These are phyloP conservation scores for Myotis lucifugus DNA, from an alignment of 2,113 vertebrate genomes.

Conservation along the genomic window DNA sequence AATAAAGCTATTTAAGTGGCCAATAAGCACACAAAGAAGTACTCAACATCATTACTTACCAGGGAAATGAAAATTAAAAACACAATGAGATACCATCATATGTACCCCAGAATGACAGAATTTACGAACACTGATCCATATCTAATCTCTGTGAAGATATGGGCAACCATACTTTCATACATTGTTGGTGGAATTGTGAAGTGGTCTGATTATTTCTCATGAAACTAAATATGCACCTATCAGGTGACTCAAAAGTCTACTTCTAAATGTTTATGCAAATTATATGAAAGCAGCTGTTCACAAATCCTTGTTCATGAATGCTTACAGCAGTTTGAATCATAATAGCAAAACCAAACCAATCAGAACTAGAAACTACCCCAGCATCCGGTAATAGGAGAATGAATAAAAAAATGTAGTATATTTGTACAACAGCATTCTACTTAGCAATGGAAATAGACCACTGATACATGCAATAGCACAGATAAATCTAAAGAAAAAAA, in stretches of 20 bases:
- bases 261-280: conserved; percentile 6
- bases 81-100: neutral
- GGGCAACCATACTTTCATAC: neutral
- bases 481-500: neutral
- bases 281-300: neutral
- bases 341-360: neutral
- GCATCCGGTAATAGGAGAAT: neutral
- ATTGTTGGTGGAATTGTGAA: neutral
- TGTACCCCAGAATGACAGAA: neutral
- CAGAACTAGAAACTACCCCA: neutral
- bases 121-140: neutral
- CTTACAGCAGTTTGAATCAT: neutral
- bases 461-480: neutral
- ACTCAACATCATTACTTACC: neutral
- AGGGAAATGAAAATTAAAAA: neutral
- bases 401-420: neutral
- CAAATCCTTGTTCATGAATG: neutral
- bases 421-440: neutral
- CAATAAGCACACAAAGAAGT: neutral
- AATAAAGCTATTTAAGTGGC: neutral
- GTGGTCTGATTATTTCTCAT: neutral
- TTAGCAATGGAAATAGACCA: neutral
- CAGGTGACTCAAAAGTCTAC: neutral
- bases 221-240: neutral
- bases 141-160: neutral